These are phyloP conservation scores for Drosophila chauvacae DNA, from an alignment of 1,140 invertebrate species.

Conservation along the genomic window DNA sequence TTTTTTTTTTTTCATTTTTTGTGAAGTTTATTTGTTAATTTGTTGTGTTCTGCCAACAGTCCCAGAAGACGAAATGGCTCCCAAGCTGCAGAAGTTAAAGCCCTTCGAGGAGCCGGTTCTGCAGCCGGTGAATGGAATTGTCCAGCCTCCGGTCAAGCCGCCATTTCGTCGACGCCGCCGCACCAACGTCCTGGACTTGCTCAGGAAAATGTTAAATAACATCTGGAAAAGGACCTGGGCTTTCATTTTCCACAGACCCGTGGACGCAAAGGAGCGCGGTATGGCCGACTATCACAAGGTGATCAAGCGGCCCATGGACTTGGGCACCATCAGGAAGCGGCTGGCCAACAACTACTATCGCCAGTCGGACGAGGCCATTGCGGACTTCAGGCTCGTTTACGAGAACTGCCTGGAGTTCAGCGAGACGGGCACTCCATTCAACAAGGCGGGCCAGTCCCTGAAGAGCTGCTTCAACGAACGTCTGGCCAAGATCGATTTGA, in stretches of 20 bases:
- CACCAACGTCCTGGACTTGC: slow-evolving; percentile 28
- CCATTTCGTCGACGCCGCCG: slow-evolving; percentile 10
- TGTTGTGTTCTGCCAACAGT: neutral
- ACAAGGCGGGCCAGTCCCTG: slow-evolving; percentile 9
- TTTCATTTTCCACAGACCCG: slow-evolving; percentile 17
- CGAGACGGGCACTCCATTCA: neutral
- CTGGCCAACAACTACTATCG: slow-evolving; percentile 31
- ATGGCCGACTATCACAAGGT: slow-evolving; percentile 21
- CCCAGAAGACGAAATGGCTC: neutral
- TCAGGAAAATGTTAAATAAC: slow-evolving; percentile 7
- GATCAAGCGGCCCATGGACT: slow-evolving; percentile 38
- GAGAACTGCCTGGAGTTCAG: slow-evolving; percentile 32
- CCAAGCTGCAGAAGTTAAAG: neutral
- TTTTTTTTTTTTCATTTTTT: too few relatives aligned
- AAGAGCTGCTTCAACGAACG: neutral
- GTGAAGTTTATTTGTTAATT: neutral
- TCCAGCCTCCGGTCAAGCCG: slow-evolving; percentile 38
- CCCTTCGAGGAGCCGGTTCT: neutral
- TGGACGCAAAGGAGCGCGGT: neutral
- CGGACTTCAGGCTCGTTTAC: slow-evolving; percentile 29
- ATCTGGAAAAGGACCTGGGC: slow-evolving; percentile 14
- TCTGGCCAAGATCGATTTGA: slow-evolving; percentile 14
- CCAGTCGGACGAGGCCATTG: slow-evolving; percentile 18
- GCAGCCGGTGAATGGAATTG: slow-evolving; percentile 29
- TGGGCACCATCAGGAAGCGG: slow-evolving; percentile 32